Base-by-base conservation (phyloP, 2,113 vertebrate genomes). In the Callipepla squamata region DNA sequence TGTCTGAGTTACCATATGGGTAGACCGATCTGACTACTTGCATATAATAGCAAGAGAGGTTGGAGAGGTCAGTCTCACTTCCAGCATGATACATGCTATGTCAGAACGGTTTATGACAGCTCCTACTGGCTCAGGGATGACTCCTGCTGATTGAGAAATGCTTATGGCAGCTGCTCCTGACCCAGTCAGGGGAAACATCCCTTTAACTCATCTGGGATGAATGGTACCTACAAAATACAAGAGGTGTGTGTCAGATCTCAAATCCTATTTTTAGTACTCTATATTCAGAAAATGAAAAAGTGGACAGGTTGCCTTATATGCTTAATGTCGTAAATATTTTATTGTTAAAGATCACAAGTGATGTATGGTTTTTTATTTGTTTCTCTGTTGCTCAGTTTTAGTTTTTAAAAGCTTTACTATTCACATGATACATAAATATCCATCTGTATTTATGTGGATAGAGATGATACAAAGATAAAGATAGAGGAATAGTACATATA, bases 61-160 rank as follows among this genome's bases (percentile, higher is more conserved):
- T 83, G 36, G 36, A 79, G 53, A 91, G 96, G 93, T 96, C 94
- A 93, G 7, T 80, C 79, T 80, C 65, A 90, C 75, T 91, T 96
- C 58, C 85, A 90, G 87, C 30, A 2, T 94, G 94, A 95, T 86
- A 72, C 81, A 42, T 94, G 91, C 85, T 94, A 75, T 93, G 61
- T 94, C 91, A 95, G 82, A 95, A 94, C 44, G 61, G 82, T 80
- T 95, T 94, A 16, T 94, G 96, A 95, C 93, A 90, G 95, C 91
- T 95, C 94, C 93, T 70, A 91, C 95, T 90, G 91, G 80, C 94
- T 96, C 80, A 88, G 70, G 85, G 94, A 96, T 78, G 68, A 75
- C 91, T 94, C 94, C 93, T 95, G 91, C 94, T 96, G 96, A 92
- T 93, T 91, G 72, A 94, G 91, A 95, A 94, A 94, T 78, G 72